phyloP scores from a whole-genome alignment of 2,797 vertebrate genomes.

The Mionectes olivaceus region DNA sequence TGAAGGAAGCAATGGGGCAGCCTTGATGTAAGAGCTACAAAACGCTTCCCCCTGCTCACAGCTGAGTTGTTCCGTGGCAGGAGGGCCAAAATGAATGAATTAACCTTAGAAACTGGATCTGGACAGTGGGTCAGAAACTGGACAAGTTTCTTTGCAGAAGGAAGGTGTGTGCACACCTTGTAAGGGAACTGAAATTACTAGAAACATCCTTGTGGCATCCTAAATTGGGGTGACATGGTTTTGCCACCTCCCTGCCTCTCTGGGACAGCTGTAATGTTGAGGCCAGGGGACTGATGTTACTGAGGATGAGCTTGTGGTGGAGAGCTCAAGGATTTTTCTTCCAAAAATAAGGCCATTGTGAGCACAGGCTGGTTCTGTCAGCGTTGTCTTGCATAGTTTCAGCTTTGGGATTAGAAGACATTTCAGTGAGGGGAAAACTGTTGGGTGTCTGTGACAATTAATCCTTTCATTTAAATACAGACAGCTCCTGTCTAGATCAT shows the following conservation, averaged over 20 bases:
- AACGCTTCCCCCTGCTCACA: background rate
- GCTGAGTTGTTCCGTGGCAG: background rate
- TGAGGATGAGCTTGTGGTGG: background rate
- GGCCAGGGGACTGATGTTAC: background rate
- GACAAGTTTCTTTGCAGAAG: background rate
- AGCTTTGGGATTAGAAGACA: background rate
- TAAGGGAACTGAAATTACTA: background rate
- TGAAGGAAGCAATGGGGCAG: background rate
- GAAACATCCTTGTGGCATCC: background rate
- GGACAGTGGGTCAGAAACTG: background rate
- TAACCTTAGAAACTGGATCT: background rate
- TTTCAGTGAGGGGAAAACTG: background rate
- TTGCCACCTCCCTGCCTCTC: background rate
- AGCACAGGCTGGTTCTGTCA: background rate
- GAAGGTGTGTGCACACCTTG: background rate
- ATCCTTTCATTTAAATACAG: background rate
- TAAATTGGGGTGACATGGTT: background rate
- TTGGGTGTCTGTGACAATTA: background rate
- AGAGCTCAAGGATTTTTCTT: background rate
- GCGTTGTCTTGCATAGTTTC: accelerated
- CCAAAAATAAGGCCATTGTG: background rate
- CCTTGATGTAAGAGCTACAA: background rate
- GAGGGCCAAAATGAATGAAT: background rate
- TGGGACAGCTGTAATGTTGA: background rate
- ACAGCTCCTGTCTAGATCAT: background rate